Base-by-base conservation (phyloP, 1,140 invertebrate species). In the Leptonema lineaticorne region DNA sequence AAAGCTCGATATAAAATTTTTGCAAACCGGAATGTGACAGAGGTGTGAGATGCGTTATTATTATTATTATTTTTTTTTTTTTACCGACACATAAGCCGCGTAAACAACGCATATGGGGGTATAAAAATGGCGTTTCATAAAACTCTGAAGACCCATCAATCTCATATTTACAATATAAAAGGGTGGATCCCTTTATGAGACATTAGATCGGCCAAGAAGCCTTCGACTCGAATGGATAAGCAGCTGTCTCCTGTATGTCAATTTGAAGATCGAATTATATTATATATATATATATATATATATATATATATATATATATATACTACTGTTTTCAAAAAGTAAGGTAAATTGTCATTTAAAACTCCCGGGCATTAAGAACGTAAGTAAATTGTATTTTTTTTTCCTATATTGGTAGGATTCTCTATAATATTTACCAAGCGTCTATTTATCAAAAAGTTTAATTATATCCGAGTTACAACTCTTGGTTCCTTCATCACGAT, bases 101-200 rank as follows among this genome's bases (percentile, higher is more conserved):
- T 33, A 33, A 5, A 41, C 37, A 11, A 41, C 37, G 16, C 37
- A 41, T 11, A 11, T 41, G 2, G 2, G 9, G 16, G 9, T 53
- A 18, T 26, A 22, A 14, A 26, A n/a, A 37, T n/a, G n/a, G 9
- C 59, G 18, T 62, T 62, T n/a, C 30, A 62, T 62, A 62, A 62
- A 62, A 62, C 45, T 45, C 45, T 62, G 59, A 62, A 62, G 24
- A 37, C 59, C 59, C 59, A 62, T 62, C 59, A 62, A 62, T 62
- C 59, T 62, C 59, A 33, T 62, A 62, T 62, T 62, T 62, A 62
- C 59, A 62, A 62, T 62, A 62, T 62, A 62, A 62, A 62, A 33
- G 57, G 57, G 18, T 45, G 45, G 59, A 37, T 22, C 30, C 59
- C 37, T 62, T 62, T 62, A 62, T 62, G 59, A 62, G 30, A 62